Conservation (phyloP, 2,888 invertebrate genomes). For the Phengaris arion region DNA sequence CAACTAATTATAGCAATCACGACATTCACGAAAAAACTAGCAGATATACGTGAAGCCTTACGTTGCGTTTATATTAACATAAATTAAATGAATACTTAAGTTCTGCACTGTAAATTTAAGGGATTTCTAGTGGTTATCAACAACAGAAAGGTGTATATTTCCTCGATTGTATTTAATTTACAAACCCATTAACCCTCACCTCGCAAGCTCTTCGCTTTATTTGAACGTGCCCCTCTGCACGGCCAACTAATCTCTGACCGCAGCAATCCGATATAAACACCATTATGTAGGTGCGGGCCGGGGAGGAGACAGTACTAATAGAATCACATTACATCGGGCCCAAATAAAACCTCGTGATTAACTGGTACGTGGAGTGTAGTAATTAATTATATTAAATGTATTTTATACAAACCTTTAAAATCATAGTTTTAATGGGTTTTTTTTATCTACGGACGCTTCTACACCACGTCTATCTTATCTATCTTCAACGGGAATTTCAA, state of each 20-base stretch:
- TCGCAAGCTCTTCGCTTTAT: neutral
- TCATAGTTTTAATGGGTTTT: too few relatives aligned
- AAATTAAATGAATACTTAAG: too few relatives aligned
- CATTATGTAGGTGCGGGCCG: slow-evolving; percentile 16
- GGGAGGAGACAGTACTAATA: slow-evolving; percentile 2
- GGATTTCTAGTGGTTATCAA: neutral
- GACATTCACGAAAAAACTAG: too few relatives aligned
- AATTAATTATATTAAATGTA: neutral
- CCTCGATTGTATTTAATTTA: neutral
- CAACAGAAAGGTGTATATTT: neutral
- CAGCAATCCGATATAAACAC: slow-evolving; percentile 25
- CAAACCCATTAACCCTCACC: neutral
- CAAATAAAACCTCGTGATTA: slow-evolving; percentile 17
- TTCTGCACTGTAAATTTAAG: neutral
- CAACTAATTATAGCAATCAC: too few relatives aligned
- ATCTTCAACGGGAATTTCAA: too few relatives aligned
- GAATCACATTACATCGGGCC: slow-evolving; percentile 4
- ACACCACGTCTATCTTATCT: too few relatives aligned
- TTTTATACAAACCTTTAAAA: too few relatives aligned
- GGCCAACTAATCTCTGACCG: slow-evolving; percentile 9
- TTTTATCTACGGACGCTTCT: too few relatives aligned
- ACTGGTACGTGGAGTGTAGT: neutral
- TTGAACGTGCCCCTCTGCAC: neutral
- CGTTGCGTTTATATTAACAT: too few relatives aligned
- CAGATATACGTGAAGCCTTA: too few relatives aligned